Evolutionary conservation across 2,888 invertebrate species (phyloP), one percentile per base, ranked within the genome.

Genomic region (Drepana falcataria): DNA sequence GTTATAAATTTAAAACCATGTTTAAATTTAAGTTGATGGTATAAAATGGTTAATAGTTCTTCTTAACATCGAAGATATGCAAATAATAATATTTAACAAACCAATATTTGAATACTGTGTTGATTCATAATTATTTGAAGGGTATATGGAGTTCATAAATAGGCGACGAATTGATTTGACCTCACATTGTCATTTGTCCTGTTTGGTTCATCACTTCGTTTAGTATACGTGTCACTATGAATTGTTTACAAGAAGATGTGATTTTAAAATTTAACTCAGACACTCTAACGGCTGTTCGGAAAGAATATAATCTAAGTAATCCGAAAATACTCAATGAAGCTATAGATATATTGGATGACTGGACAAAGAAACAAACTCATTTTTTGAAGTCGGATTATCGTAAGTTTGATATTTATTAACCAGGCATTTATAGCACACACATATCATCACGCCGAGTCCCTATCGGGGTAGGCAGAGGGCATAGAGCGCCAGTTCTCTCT

Each of bases 291-390:
- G 47, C 21, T 35, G 60, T 73, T 0, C 63, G 81, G 33, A 71
- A 65, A 34, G 54, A 64, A 3, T 61, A 70, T 2, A 68, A 73
- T 56, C 57, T 77, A 47, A 68, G 71, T 4, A 63, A 65, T 7
- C 65, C 66, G 0, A 65, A 65, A n/a, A 63, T 67, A 53, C 66
- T 81, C 48, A 63, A 75, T 3, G 71, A 75, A 52, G 72, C 78
- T 0, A 59, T 82, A 2, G 66, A 70, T 35, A 63, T 79, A 9
- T 57, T 81, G 33, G 73, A 70, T 2, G 65, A 70, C 2, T 81
- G 81, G 81, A 55, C 75, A 1, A 68, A 71, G 40, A 71, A 73
- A 47, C 76, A 79, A 48, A 53, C 60, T 0, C 79, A 79, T 65
- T 72, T 78, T 4, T 48, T 56, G 0, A 77, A 73, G 37, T 79